Base-by-base conservation (phyloP, 2,797 vertebrate species). In the Hemibagrus guttatus region DNA sequence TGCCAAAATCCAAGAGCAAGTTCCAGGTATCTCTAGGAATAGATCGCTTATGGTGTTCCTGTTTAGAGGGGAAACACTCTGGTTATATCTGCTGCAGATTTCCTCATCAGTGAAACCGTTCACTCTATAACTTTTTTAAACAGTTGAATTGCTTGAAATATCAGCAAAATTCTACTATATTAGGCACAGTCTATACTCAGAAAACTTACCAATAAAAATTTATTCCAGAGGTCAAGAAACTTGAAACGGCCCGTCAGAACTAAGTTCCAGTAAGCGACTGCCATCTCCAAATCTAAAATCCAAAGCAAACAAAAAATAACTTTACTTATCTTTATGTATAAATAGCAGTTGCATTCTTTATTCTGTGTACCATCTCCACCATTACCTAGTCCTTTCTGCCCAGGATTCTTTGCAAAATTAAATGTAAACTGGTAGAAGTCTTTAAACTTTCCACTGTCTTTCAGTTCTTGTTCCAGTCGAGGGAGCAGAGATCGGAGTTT, bases 401-500 rank as follows among this genome's bases (percentile, higher is more conserved):
- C 98, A 72, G 97, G 98, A 91, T 98, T 99, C 95, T 98, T 98
- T 91, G 98, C 98, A 93, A 99, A 99, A 91, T 97, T 97, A 94
- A 99, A 99, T 88, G 98, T 99, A 95, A 99, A 98, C 91, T 99
- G 98, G 94, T 99, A 99, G 92, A 99, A 98, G 90, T 99, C 98
- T 94, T 98, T 99, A 92, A 99, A 99, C 91, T 98, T 99, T 81
- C 93, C 94, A 19, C 95, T 93, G 90, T 98, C 97, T 95, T 98
- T 98, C 63, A 98, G 94, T 90, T 99, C 98, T 91, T 97, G 98
- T 91, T 99, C 98, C 95, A 99, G 91, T 90, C 97, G 95, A 74
- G 97, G 97, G 89, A 99, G 96, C 72, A 98, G 93, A 86, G 96
- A 94, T 94, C 97, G 97, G 85, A 99, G 94, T 90, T 98, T 98